phyloP scores from a whole-genome alignment of 2,888 invertebrate species.

The Calameuta idolon region DNA sequence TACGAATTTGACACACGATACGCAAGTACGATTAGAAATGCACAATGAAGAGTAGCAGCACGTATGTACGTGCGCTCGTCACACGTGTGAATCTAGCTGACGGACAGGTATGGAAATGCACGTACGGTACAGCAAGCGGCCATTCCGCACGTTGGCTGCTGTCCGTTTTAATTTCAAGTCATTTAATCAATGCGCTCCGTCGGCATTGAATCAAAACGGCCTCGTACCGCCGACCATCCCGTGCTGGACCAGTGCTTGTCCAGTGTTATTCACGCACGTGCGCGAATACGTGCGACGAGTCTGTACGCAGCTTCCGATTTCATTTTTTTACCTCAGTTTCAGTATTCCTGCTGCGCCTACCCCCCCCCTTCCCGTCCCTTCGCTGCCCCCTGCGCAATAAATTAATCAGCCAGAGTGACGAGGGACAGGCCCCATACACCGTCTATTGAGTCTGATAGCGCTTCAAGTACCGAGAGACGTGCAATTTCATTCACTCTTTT shows the following conservation, averaged over 20 bases:
- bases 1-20: background rate
- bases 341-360: background rate
- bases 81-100: background rate
- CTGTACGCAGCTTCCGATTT: background rate
- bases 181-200: constrained; percentile 50
- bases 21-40: background rate
- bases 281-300: background rate
- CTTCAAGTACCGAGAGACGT: too few relatives aligned
- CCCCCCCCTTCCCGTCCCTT: too few relatives aligned
- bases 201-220: constrained; percentile 48
- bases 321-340: background rate
- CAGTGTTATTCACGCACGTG: background rate
- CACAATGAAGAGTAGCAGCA: background rate
- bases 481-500: too few relatives aligned
- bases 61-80: too few relatives aligned
- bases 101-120: background rate
- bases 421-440: constrained; percentile 21
- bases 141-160: constrained; percentile 19
- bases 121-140: background rate
- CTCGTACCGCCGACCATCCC: constrained; percentile 10
- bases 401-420: constrained; percentile 51
- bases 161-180: constrained; percentile 46
- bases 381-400: constrained; percentile 37
- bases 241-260: background rate
- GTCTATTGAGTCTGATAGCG: too few relatives aligned